Evolutionary conservation across 2,797 vertebrate species (phyloP), one percentile per base, ranked within the genome.

Genomic region (Heterohyrax brucei): DNA sequence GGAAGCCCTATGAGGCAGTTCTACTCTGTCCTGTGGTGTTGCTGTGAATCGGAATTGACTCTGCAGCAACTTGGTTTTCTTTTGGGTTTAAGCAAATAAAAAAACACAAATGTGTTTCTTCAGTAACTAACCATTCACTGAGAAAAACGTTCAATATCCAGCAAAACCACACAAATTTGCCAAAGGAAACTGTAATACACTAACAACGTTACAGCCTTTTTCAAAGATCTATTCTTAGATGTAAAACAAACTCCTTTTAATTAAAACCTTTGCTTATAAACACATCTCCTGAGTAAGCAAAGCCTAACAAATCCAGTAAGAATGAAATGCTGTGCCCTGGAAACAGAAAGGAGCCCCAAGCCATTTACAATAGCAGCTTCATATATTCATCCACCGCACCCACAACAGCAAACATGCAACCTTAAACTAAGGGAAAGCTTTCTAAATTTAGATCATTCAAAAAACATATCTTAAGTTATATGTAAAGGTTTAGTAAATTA

Each of bases 391-490:
- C 89, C 30, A 48, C 70, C 93, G 33, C 48, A 46, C 61, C 98
- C 97, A 98, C 96, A 98, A 98, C 83, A 97, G 97, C 97, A 98
- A 97, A 95, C 97, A 98, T 83, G 87, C 96, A 98, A 97, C 95
- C 97, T 95, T 96, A 97, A 97, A 97, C 98, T 94, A 94, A 98
- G 98, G 87, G 94, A 96, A 97, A 98, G 98, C 97, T 90, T 95
- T 98, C 98, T 99, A 99, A 99, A 99, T 98, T 99, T 98, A 99
- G 98, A 92, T 92, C 93, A 95, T 97, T 97, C 99, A 98, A 99
- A 99, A 99, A 99, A 99, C 98, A 98, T 91, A 96, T 77, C 81
- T 89, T 89, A 96, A 91, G 84, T 93, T 87, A 80, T 56, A 96
- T 4, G 73, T 88, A 95, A 96, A 96, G 73, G 89, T 19, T 96